Conservation (phyloP, 2,797 vertebrate species). For the Ciconia nigra region DNA sequence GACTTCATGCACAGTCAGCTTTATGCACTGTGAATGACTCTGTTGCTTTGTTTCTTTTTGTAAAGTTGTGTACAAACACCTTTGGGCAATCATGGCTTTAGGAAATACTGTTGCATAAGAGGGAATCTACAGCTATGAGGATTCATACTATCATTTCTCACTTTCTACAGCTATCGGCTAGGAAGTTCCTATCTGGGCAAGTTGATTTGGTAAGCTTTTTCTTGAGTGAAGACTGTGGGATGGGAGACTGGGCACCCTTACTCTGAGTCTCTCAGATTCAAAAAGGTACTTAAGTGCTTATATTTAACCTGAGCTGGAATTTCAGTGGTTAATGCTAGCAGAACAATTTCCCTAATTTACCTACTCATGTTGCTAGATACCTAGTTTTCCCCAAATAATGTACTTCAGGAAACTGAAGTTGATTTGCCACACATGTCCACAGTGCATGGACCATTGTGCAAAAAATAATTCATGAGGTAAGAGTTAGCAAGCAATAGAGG, state of each 20-base stretch:
- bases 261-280: not conserved
- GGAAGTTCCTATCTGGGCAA: not conserved
- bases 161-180: not conserved
- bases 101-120: not conserved
- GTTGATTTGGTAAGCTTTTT: not conserved
- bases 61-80: not conserved
- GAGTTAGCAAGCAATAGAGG: not conserved
- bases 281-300: not conserved
- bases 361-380: fast-evolving
- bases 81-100: not conserved
- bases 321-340: not conserved
- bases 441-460: not conserved
- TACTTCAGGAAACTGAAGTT: not conserved
- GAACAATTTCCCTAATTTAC: not conserved
- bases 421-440: not conserved
- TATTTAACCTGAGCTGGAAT: not conserved
- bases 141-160: not conserved
- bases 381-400: not conserved
- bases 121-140: not conserved
- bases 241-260: not conserved
- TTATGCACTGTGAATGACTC: not conserved
- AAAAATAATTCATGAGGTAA: not conserved
- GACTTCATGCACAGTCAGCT: not conserved
- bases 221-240: not conserved
- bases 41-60: fast-evolving